These are phyloP conservation scores for Pithys albifrons DNA, from an alignment of 2,113 vertebrate genomes.

Conservation along the genomic window DNA sequence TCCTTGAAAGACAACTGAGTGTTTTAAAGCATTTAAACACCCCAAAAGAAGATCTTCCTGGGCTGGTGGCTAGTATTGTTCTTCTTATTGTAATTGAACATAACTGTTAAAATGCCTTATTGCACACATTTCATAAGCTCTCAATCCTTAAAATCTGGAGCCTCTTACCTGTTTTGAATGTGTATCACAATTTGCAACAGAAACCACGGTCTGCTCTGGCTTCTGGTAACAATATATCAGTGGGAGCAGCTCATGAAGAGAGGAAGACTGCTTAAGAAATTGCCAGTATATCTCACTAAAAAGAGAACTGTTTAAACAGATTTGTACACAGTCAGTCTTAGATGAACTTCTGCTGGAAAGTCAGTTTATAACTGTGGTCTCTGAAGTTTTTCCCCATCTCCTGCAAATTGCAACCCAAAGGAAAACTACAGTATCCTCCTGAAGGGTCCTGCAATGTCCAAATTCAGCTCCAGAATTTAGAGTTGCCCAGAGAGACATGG, in stretches of 20 bases:
- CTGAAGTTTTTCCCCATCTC: neutral
- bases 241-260: neutral
- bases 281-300: neutral
- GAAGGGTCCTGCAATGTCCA: neutral
- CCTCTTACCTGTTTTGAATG: neutral
- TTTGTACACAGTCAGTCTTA: neutral
- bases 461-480: neutral
- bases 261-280: neutral
- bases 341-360: neutral
- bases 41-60: neutral
- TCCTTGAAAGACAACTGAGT: neutral
- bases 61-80: neutral
- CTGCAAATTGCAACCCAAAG: neutral
- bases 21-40: neutral
- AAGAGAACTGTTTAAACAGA: neutral
- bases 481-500: neutral
- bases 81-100: neutral
- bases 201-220: neutral
- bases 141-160: neutral
- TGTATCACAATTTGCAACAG: neutral
- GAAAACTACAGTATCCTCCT: neutral
- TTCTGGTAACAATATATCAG: neutral
- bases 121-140: neutral
- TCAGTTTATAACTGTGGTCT: neutral
- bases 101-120: neutral